phyloP scores from a whole-genome alignment of 1,140 invertebrate genomes.

The Heterodera schachtii region DNA sequence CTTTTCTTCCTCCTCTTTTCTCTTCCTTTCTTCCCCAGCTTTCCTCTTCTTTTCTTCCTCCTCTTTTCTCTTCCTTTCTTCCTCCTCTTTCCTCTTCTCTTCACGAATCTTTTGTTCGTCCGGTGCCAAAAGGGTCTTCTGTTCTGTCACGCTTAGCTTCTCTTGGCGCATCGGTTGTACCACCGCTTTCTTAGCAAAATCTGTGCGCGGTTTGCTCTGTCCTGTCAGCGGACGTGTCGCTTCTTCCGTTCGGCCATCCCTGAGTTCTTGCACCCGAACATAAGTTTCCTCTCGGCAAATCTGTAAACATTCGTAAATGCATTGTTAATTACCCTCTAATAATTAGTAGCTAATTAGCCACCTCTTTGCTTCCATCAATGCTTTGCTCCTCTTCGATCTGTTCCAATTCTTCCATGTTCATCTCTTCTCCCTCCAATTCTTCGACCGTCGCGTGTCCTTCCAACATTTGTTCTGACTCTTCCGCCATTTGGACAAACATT shows the following conservation, averaged over 20 bases:
- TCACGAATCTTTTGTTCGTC: conserved; percentile 34
- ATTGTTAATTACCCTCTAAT: neutral
- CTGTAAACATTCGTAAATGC: neutral
- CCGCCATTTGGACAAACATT: conserved; percentile 10
- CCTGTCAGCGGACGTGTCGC: conserved; percentile 6
- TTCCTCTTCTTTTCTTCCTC: conserved; percentile 13
- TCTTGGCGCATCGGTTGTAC: conserved; percentile 52
- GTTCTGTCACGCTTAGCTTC: conserved; percentile 35
- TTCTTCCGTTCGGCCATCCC: conserved; percentile 30
- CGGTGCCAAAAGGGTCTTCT: conserved; percentile 26
- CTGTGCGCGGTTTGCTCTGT: conserved; percentile 45
- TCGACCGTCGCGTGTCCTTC: conserved; percentile 13
- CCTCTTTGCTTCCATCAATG: conserved; percentile 28
- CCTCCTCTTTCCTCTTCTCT: conserved; percentile 20
- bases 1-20: neutral
- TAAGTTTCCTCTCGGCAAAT: conserved; percentile 17
- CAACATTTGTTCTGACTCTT: conserved; percentile 21
- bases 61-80: conserved; percentile 5
- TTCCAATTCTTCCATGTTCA: conserved; percentile 23
- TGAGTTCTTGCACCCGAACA: conserved; percentile 17
- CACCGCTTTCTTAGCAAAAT: conserved; percentile 57
- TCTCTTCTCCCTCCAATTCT: conserved; percentile 16
- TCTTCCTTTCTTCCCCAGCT: neutral
- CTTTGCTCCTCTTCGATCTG: conserved; percentile 24
- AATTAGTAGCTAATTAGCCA: conserved; percentile 7